Conservation (phyloP, 2,797 vertebrate species). For the Synaphobranchus kaupii region DNA sequence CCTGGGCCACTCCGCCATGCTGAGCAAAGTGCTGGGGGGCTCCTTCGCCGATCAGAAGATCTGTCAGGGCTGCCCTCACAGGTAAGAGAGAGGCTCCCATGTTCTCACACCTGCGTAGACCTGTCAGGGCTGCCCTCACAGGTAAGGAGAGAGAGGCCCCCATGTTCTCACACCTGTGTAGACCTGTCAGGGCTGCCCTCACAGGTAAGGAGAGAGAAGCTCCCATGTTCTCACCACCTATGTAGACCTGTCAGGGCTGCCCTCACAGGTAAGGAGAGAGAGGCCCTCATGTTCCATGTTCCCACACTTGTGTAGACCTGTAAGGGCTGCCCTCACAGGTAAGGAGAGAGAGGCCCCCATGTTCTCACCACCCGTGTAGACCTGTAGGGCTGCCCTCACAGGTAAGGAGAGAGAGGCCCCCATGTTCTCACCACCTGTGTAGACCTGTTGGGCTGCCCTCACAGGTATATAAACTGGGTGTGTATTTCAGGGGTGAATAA, state of each 20-base stretch:
- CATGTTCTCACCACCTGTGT: neutral
- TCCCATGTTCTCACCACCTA: too few relatives aligned
- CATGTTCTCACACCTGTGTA: too few relatives aligned
- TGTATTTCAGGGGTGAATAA: neutral
- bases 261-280: too few relatives aligned
- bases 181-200: conserved; percentile 98
- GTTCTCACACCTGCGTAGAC: neutral
- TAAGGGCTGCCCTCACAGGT: conserved; percentile 98
- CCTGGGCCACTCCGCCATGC: conserved; percentile 94
- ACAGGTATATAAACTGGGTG: neutral
- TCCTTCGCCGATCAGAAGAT: conserved; percentile 99
- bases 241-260: too few relatives aligned
- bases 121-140: conserved; percentile 93
- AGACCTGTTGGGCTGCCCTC: conserved; percentile 82
- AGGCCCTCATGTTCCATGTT: too few relatives aligned
- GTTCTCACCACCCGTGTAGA: conserved; percentile 61
- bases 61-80: conserved; percentile 98
- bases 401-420: conserved; percentile 70
- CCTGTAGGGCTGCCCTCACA: conserved; percentile 98
- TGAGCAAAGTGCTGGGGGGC: conserved; percentile 97
- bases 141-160: conserved; percentile 68
- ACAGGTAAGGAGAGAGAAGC: too few relatives aligned
- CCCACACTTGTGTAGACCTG: conserved; percentile 77
- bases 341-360: conserved; percentile 5
- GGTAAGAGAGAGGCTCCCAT: conserved; percentile 67